Conservation (phyloP, 2,797 vertebrate species). For the Eulemur coronatus region DNA sequence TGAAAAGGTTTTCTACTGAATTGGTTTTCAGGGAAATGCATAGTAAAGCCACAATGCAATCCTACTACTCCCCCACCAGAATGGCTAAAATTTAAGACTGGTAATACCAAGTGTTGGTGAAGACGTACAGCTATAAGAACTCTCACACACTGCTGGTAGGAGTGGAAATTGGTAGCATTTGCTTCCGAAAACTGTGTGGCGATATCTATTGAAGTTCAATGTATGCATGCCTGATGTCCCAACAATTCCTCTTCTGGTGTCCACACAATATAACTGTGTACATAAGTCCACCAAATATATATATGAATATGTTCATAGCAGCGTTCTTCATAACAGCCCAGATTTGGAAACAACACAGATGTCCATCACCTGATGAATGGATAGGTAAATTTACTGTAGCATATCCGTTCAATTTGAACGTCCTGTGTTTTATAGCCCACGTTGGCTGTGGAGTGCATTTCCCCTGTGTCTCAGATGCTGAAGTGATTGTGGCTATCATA, state of each 20-base stretch:
- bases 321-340: fast-evolving
- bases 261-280: fast-evolving
- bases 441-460: fast-evolving
- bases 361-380: neutral
- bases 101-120: no score
- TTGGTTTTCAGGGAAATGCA: neutral
- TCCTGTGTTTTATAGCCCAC: neutral
- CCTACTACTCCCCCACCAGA: neutral
- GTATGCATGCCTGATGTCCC: fast-evolving
- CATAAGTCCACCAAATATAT: neutral
- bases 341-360: neutral
- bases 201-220: neutral
- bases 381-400: neutral
- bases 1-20: neutral
- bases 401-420: fast-evolving
- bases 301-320: no score
- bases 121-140: neutral
- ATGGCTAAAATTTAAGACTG: neutral
- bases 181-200: neutral
- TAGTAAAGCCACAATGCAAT: neutral
- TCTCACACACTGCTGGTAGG: fast-evolving
- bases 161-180: neutral
- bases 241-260: neutral
- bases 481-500: fast-evolving
- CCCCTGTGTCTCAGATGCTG: no score